Base-by-base conservation (phyloP, 1,140 invertebrate genomes). In the Drosophila rufa region DNA sequence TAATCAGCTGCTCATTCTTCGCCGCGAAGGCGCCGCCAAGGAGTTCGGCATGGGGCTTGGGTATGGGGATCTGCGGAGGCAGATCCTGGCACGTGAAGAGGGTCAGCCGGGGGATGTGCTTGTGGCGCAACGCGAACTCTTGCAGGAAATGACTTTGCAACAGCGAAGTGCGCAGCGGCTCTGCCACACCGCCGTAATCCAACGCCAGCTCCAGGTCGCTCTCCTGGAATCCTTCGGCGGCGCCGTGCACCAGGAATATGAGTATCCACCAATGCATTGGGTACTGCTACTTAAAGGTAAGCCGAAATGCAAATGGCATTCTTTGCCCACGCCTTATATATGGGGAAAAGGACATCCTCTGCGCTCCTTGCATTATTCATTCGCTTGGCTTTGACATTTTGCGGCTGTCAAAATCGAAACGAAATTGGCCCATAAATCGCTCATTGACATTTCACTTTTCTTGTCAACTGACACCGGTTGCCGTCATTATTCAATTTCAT, bases 401-500 rank as follows among this genome's bases (percentile, higher is more conserved):
- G 68, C 68, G 76, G 59, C 66, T 81, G 82, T 81, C 82, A 78
- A 80, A 84, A 61, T 65, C 53, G 47, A 60, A 74, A 51, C 61
- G 71, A 50, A 85, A 85, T 79, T 79, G 75, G 46, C 22, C 60
- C 81, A 90, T 89, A 90, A 89, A 89, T 90, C 80, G 84, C 73
- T 71, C 74, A 75, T 74, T 66, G 65, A 81, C 71, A 81, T 85
- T 90, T 90, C 86, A 90, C 85, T 89, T 89, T 89, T 81, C 79
- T 82, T 86, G 82, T 86, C 82, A 78, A 46, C 74, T 81, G 78
- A 85, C 70, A 73, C 70, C 65, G 68, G 43, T 40, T 68, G 59
- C 75, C 53, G 67, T 87, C 84, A 81, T 90, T 89, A 89, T 89
- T 89, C 84, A 90, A 90, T 90, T 91, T 90, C 68, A 73, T 85